Evolutionary conservation across 1,140 invertebrate genomes (phyloP).

Genomic region (Parapsyche elsis): DNA sequence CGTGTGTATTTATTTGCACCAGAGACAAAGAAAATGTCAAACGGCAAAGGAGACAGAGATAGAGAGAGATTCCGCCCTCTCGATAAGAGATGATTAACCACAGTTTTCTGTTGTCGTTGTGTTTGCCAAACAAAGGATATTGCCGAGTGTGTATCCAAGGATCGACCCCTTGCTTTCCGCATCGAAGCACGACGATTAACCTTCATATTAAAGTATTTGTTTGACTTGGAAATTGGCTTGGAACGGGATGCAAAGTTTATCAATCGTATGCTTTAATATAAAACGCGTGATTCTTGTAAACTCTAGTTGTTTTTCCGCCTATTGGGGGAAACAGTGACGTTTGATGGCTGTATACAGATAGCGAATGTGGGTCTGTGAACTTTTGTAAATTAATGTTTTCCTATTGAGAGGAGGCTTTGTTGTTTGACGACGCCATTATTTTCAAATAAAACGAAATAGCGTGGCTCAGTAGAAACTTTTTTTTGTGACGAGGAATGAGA

Average conservation of each 20-base stretch:
- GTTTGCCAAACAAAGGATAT: conserved; percentile 20
- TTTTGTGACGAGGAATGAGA: background rate
- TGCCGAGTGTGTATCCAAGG: background rate
- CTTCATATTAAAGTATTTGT: too few species aligned
- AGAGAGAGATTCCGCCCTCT: background rate
- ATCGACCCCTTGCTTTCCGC: too few species aligned
- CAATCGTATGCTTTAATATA: too few species aligned
- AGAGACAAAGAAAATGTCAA: conserved; percentile 14
- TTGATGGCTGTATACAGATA: too few species aligned
- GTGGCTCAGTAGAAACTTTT: background rate
- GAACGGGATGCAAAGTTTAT: too few species aligned
- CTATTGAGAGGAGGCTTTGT: background rate
- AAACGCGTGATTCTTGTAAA: too few species aligned
- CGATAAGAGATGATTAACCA: conserved; percentile 17
- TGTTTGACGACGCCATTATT: background rate
- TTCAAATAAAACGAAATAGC: background rate
- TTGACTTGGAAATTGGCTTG: too few species aligned
- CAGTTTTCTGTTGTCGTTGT: conserved; percentile 4
- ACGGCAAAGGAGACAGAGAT: background rate
- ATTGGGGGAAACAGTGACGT: too few species aligned
- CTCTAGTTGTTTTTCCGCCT: too few species aligned
- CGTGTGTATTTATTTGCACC: background rate
- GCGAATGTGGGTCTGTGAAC: too few species aligned
- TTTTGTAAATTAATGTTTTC: too few species aligned
- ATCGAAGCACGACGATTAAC: too few species aligned